A percentile compares a stretch with the other conserved stretches of the same genome.
Evolutionary conservation across 2,888 invertebrate species (phyloP).

Genomic region (Sisyra terminalis): DNA sequence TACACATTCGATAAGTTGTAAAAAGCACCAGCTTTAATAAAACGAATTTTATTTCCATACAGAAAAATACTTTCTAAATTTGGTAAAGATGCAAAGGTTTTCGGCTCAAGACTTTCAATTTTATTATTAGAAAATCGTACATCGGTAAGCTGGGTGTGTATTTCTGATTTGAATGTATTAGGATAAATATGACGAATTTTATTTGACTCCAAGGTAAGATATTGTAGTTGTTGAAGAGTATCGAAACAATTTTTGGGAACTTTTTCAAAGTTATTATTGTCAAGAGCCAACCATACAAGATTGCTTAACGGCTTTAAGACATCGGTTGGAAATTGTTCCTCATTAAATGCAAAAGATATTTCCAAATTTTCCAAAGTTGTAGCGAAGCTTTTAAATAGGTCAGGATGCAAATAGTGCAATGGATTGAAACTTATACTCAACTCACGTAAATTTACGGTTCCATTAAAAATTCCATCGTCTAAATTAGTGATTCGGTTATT

Average conservation of each 20-base stretch:
- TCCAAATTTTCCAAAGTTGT: slow-evolving; percentile 67
- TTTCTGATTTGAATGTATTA: slow-evolving; percentile 42
- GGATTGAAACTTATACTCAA: slow-evolving; percentile 85
- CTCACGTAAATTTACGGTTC: slow-evolving; percentile 63
- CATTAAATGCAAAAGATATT: slow-evolving; percentile 69
- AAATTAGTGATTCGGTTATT: slow-evolving; percentile 70
- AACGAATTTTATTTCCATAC: slow-evolving; percentile 58
- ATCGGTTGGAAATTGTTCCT: slow-evolving; percentile 61
- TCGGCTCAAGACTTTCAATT: slow-evolving; percentile 44
- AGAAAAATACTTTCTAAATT: slow-evolving; percentile 64
- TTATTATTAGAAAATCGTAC: slow-evolving; percentile 71
- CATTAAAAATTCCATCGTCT: slow-evolving; percentile 52
- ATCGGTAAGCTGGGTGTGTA: slow-evolving; percentile 58
- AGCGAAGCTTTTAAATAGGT: slow-evolving; percentile 59
- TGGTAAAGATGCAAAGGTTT: slow-evolving; percentile 54
- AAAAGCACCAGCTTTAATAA: slow-evolving; percentile 55
- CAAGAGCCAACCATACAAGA: slow-evolving; percentile 69
- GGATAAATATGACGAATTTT: slow-evolving; percentile 52
- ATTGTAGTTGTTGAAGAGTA: slow-evolving; percentile 47
- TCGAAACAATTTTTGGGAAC: slow-evolving; percentile 44
- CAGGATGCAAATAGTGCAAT: slow-evolving; percentile 62
- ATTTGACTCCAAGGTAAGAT: slow-evolving; percentile 77
- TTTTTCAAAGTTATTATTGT: slow-evolving; percentile 71
- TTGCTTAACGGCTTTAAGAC: slow-evolving; percentile 56
- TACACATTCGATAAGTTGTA: slow-evolving; percentile 59